Conservation (phyloP, 2,797 vertebrate species). For the Myoxocephalus aenaeus region DNA sequence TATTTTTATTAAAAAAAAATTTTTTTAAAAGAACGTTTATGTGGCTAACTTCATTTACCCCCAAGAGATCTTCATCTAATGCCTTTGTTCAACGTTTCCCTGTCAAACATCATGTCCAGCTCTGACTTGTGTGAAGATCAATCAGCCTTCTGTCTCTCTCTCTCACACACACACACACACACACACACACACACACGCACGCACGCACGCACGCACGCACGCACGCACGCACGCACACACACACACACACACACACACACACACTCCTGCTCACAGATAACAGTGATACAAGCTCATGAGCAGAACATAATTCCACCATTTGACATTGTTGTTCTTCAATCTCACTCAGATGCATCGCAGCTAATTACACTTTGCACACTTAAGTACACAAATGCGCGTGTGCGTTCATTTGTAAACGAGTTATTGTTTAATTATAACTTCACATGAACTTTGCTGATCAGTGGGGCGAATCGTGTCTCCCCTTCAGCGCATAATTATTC, state of each 20-base stretch:
- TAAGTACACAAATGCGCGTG: slow-evolving; percentile 80
- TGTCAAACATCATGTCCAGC: slow-evolving; percentile 62
- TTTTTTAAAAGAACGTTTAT: slow-evolving; percentile 20
- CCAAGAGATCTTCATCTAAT: slow-evolving; percentile 36
- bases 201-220: no score
- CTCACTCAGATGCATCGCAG: slow-evolving; percentile 79
- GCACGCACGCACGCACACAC: slow-evolving; percentile 52
- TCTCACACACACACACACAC: slow-evolving; percentile 35
- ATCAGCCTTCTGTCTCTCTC: slow-evolving; percentile 34
- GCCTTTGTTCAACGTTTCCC: slow-evolving; percentile 40
- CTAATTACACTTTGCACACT: slow-evolving; percentile 84
- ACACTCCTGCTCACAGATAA: slow-evolving; percentile 44
- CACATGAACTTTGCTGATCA: slow-evolving; percentile 83
- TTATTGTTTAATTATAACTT: slow-evolving; percentile 88
- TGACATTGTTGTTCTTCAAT: slow-evolving; percentile 82
- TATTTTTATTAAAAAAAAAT: slow-evolving; percentile 25
- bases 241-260: not conserved
- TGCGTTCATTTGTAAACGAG: slow-evolving; percentile 85
- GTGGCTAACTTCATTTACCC: slow-evolving; percentile 38
- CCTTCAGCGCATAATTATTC: slow-evolving; percentile 81
- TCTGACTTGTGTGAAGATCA: slow-evolving; percentile 46
- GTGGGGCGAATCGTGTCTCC: slow-evolving; percentile 80
- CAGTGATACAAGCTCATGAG: slow-evolving; percentile 62
- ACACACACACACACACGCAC: slow-evolving; percentile 33
- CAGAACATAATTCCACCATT: slow-evolving; percentile 74